Conservation (phyloP, 2,888 invertebrate species). For the Cantharis rustica region DNA sequence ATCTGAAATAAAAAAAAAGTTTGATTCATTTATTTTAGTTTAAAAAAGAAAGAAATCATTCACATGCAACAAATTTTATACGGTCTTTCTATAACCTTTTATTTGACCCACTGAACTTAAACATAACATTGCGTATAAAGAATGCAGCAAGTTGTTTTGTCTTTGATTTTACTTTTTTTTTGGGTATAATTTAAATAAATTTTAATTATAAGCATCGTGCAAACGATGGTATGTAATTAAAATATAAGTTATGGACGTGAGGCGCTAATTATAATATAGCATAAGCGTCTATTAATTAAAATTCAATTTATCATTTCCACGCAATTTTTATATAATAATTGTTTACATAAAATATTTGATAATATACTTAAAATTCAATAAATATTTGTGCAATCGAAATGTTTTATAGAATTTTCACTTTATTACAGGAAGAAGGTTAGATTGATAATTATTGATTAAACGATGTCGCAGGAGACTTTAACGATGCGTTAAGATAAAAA, state of each 20-base stretch:
- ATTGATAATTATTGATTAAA: background rate
- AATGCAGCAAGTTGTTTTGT: slow-evolving; percentile 9
- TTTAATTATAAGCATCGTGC: background rate
- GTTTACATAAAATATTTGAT: background rate
- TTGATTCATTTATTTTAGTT: too few species aligned
- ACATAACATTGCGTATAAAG: slow-evolving; percentile 14
- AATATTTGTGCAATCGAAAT: background rate
- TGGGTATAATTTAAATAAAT: background rate
- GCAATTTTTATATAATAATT: background rate
- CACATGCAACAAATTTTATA: slow-evolving; percentile 15
- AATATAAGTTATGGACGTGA: background rate
- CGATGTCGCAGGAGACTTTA: background rate
- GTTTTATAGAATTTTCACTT: background rate
- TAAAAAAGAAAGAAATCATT: slow-evolving; percentile 19
- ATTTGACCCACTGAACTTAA: slow-evolving; percentile 30
- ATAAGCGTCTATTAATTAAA: background rate
- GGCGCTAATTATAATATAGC: background rate
- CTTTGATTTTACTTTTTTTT: background rate
- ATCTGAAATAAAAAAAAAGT: slow-evolving; percentile 56
- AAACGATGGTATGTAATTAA: background rate
- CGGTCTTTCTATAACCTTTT: slow-evolving; percentile 25
- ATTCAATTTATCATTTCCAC: background rate
- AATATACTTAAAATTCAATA: background rate
- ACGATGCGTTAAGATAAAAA: background rate
- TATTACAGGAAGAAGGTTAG: background rate